Base-by-base conservation (phyloP, 2,888 invertebrate species). In the Andrena bucephala region DNA sequence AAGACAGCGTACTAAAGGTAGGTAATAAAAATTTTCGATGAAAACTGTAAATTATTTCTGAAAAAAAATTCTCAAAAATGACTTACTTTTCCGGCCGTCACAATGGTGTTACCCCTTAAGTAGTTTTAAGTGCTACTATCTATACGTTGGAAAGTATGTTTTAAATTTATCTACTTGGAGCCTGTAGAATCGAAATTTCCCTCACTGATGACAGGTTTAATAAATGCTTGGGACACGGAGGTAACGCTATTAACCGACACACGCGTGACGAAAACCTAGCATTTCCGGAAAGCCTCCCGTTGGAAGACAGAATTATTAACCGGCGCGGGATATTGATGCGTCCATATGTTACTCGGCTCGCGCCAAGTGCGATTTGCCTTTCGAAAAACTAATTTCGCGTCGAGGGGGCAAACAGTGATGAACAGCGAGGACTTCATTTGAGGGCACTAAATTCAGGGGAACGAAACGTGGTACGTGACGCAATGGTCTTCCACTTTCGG, bases 351-450 rank as follows among this genome's bases (percentile, higher is more conserved):
- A 60, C 69, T 60, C 50, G 42, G 71, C 42, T 52, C 57, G 42
- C 67, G 31, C 42, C 68, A 65, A 65, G 67, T 42, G 20, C 77
- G 77, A 73, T 81, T 78, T 73, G 57, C 68, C 57, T 72, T 68
- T 60, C 62, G 52, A 36, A 73, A 79, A 79, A 79, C 69, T 73
- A 79, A 81, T 79, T 74, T 79, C 77, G 48, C 77, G 66, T 52
- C 20, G 42, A 16, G 48, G 2, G 31, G 52, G 50, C 67, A 29
- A 50, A 59, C 72, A 50, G 63, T 81, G 77, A 81, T 77, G 77
- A 81, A 81, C 81, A 68, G 54, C 70, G 48, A 77, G 62, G 57
- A 68, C 77, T 77, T 77, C 77, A 81, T 81, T 63, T 67, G 36
- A 42, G 62, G 27, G 42, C 33, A 16, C 24, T 42, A 67, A 67